phyloP scores from a whole-genome alignment of 2,113 vertebrate species.

The Corythaixoides concolor region DNA sequence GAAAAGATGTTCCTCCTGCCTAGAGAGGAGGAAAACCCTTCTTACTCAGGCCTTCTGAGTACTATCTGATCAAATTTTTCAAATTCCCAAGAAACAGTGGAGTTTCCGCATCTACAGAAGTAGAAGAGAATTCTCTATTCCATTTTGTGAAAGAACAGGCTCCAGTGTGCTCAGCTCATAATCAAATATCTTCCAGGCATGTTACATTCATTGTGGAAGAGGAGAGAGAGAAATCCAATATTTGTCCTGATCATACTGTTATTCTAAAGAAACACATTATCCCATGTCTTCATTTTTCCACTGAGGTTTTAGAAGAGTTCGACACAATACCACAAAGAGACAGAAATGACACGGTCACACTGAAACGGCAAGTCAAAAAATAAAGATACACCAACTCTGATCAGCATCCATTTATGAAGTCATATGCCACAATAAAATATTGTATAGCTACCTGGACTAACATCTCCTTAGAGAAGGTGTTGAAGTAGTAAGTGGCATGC shows the following conservation, averaged over 20 bases:
- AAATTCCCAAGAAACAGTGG: neutral
- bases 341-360: neutral
- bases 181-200: neutral
- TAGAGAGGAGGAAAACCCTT: neutral
- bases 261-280: neutral
- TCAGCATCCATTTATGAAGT: neutral
- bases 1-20: neutral
- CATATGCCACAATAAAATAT: neutral
- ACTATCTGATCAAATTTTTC: neutral
- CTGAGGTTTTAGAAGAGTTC: neutral
- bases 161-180: neutral
- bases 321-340: neutral
- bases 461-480: slow-evolving; percentile 95
- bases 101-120: neutral
- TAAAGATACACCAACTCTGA: neutral
- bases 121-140: neutral
- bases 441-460: slow-evolving; percentile 86
- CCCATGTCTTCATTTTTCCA: neutral
- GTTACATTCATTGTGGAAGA: neutral
- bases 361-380: neutral
- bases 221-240: neutral
- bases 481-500: slow-evolving; percentile 94
- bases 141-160: neutral
- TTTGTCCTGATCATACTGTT: neutral
- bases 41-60: neutral